Conservation (phyloP, 2,113 vertebrate genomes). For the Lophura nycthemera region DNA sequence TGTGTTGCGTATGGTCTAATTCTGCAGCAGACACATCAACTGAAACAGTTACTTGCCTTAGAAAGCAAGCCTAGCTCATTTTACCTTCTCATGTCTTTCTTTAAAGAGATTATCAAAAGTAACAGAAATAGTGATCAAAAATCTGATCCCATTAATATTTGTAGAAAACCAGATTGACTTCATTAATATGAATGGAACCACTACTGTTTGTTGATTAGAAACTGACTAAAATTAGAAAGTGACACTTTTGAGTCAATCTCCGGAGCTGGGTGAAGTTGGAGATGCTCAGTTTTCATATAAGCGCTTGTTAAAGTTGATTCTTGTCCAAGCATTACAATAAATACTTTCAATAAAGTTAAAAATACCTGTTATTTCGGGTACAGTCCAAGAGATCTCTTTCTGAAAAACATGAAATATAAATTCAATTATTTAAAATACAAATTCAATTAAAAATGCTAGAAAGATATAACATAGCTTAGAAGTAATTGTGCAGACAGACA, state of each 20-base stretch:
- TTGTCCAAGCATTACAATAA: background rate
- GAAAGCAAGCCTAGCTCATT: background rate
- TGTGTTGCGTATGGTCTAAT: background rate
- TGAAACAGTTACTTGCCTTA: background rate
- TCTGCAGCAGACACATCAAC: background rate
- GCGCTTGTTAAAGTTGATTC: background rate
- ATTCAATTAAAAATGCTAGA: background rate
- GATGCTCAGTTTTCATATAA: background rate
- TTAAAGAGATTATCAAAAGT: background rate
- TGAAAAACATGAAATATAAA: background rate
- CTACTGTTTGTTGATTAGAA: background rate
- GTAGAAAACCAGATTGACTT: background rate
- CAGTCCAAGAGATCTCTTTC: background rate
- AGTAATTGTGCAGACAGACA: background rate
- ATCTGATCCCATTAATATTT: background rate
- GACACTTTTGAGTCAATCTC: background rate
- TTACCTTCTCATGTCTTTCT: background rate
- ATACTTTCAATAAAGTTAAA: background rate
- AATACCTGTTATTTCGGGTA: background rate
- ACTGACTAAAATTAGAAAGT: background rate
- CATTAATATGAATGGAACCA: background rate
- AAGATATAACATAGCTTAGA: background rate
- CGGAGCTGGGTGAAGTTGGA: background rate
- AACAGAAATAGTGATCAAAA: background rate
- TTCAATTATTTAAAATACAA: too few species aligned